Base-by-base conservation (phyloP, 2,113 vertebrate genomes). In the Ictidomys tridecemlineatus region DNA sequence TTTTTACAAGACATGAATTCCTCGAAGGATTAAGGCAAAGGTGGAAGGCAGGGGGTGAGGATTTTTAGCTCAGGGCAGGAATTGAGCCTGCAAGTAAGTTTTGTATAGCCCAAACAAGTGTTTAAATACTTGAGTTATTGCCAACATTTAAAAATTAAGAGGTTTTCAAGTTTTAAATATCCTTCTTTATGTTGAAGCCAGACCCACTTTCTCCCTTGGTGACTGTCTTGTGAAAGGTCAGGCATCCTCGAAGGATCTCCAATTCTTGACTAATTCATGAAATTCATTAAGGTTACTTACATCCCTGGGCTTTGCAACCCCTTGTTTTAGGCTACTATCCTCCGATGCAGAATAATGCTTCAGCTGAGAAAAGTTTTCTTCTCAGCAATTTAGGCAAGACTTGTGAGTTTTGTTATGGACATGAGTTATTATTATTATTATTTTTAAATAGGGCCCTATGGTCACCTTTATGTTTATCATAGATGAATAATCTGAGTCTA, bases 1-100 rank as follows among this genome's bases (percentile, higher is more conserved):
- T 96, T 92, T 96, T 89, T 82, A 90, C 84, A 84, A 89, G 45
- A 30, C 14, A 32, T 37, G 74, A 89, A 97, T 97, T 98, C 89
- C 73, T 97, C 51, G 69, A 98, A 96, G 93, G 94, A 98, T 98
- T 95, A 96, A 86, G 65, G 65, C 61, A 80, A 97, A 73, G 34
- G 20, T 79, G 20, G 87, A 85, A 85, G 24, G 61, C 24, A 63
- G 9, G 24, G 39, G 61, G 14, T 18, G 30, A 72, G 84, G 82
- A 91, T 58, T 63, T 6, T 61, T 92, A 56, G 67, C 45, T 24
- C 3, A 24, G 34, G 83, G 13, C 48, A 93, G 70, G 56, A 91
- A 85, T 10, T 87, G 30, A 72, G 65, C 65, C 86, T 93, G 30
- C 18, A 76, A 8, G 37, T 85, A 95, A 32, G 78, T 22, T 96